Evolutionary conservation across 2,888 invertebrate species (phyloP).

Genomic region (Molorchus minor): DNA sequence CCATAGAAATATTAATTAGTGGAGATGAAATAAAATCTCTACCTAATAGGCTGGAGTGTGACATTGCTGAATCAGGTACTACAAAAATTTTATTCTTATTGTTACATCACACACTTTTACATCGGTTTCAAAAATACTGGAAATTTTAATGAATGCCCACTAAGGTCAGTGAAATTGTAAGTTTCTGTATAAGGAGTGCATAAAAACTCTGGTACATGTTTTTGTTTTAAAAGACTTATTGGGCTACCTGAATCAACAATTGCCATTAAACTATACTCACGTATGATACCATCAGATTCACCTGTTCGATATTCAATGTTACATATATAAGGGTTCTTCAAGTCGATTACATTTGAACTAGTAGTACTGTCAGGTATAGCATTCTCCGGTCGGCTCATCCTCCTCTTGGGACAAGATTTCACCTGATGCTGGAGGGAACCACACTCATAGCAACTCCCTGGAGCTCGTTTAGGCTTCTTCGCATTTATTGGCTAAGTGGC

Average conservation of each 20-base stretch:
- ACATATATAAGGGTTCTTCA: too few relatives aligned
- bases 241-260: conserved; percentile 7
- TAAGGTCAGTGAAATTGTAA: neutral
- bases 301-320: neutral
- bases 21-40: conserved; percentile 1
- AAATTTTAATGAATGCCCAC: neutral
- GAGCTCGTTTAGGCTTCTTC: too few relatives aligned
- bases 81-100: neutral
- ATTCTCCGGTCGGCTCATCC: too few relatives aligned
- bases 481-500: too few relatives aligned
- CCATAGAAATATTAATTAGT: too few relatives aligned
- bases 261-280: neutral
- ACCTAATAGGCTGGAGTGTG: neutral
- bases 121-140: neutral
- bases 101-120: neutral
- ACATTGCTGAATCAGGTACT: neutral
- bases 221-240: neutral
- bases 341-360: too few relatives aligned
- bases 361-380: too few relatives aligned
- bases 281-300: neutral
- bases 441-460: too few relatives aligned
- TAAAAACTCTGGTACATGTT: neutral
- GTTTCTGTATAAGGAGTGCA: neutral
- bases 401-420: too few relatives aligned
- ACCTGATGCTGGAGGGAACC: too few relatives aligned